Evolutionary conservation across 2,113 vertebrate genomes (phyloP), one percentile per base, ranked within the genome.

Genomic region (Chloebia gouldiae): DNA sequence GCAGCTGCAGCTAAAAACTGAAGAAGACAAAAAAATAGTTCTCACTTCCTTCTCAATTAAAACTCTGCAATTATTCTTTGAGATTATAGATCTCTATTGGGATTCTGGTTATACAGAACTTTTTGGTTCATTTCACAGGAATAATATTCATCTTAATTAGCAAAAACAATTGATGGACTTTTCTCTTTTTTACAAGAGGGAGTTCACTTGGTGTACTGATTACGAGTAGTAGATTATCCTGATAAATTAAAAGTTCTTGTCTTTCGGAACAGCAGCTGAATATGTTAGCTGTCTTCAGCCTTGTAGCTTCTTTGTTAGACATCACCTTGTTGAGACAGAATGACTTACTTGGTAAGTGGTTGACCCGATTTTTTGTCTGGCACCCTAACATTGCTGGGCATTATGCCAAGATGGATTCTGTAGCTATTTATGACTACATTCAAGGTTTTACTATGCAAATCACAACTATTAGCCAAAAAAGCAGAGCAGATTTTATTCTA

Each of bases 111-210:
- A 98, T 98, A 98, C 96, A 94, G 97, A 98, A 98, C 96, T 98
- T 98, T 98, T 97, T 96, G 97, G 97, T 98, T 98, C 98, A 97
- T 98, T 98, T 98, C 96, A 97, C 96, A 97, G 82, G 96, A 98
- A 98, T 98, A 97, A 98, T 98, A 98, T 98, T 99, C 97, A 97
- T 98, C 97, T 98, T 98, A 98, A 99, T 99, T 99, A 98, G 98
- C 91, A 97, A 98, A 98, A 98, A 98, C 97, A 98, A 98, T 98
- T 98, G 97, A 98, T 97, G 96, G 94, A 75, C 66, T 98, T 98
- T 98, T 97, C 95, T 92, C 76, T 92, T 96, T 96, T 83, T 93
- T 96, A 96, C 91, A 97, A 96, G 90, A 98, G 97, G 96, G 97
- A 98, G 97, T 98, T 99, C 96, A 94, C 75, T 96, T 61, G 21